Base-by-base conservation (phyloP, 2,888 invertebrate genomes). In the Phanerotoma sp. region DNA sequence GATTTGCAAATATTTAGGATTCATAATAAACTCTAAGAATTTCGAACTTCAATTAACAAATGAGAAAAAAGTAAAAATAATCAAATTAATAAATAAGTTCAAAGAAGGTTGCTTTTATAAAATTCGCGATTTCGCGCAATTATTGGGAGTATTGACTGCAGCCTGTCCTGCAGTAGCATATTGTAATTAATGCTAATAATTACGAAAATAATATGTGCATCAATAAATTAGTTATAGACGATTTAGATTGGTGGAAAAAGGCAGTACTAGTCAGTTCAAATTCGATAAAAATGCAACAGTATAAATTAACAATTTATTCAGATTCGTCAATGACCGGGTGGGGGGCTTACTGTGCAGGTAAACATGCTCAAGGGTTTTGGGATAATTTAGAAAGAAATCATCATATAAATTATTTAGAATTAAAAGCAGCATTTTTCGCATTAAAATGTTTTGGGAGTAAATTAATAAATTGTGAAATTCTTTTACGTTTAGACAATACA, bases 391-490 rank as follows among this genome's bases (percentile, higher is more conserved):
- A 38, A 10, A 15, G 9, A 18, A 38, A 38, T 9, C 9, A 38
- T 18, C 15, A 16, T 18, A 38, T 38, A 16, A 38, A 38, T 18
- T 38, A 38, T 18, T 3, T 38, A 10, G 38, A 16, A 11, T 18
- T 38, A 16, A 11, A 16, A 38, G 56, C 61, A 5, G 56, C 62
- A 0, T 58, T 60, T 42, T 60, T 57, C 18, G 62, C 53, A 1
- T 35, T 63, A 2, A 57, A 54, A 53, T 61, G 57, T 45, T 63
- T 65, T 11, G 57, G 54, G 1, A 30, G 42, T 1, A 16, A 61
- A 6, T 9, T 30, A 5, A 21, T 7, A 13, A 25, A 56, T 6
- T 53, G 56, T 20, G 44, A 60, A 4, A 52, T 58, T 7, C 32
- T 63, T 2, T 22, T 61, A 4, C 32, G 61, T 10, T 21, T 61